Evolutionary conservation across 2,888 invertebrate genomes (phyloP), one percentile per base, ranked within the genome.

Genomic region (Helleia helle): DNA sequence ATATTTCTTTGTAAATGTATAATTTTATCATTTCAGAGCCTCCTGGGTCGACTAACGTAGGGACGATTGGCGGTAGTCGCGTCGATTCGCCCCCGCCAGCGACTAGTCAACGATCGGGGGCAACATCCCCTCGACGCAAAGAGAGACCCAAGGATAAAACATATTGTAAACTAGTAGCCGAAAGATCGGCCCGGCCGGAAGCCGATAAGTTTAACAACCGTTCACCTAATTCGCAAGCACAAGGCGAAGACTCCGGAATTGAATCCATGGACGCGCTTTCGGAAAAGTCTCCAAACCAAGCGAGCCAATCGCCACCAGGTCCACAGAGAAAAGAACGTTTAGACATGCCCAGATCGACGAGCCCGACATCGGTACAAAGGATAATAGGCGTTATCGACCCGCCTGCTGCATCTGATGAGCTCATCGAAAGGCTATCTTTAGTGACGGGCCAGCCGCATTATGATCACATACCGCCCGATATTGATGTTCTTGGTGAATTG

Each of bases 181-280:
- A 87, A 47, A 74, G 87, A 7, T 64, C 66, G 51, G 59, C 52
- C 17, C 45, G 56, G 49, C 51, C 63, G 51, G 50, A 59, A 46
- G 56, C 68, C 43, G 73, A 77, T 53, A 76, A 77, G 59, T 75
- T 75, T 59, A 65, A 63, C 42, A 70, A 65, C 50, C 59, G 80
- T 38, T 88, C 88, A 11, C 86, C 86, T 42, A 71, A 71, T 53
- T 77, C 80, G 13, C 86, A 86, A 49, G 84, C 86, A 26, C 91
- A 91, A 58, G 94, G 94, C 30, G 95, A 95, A 65, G 95, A 95
- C 72, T 95, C 95, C 42, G 95, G 95, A 9, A 95, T 95, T 42
- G 95, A 95, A 69, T 94, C 94, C 25, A 95, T 95, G 95, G 95
- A 96, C 66, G 95, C 95, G 1, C 74, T 95, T n/a, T 95, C 95